These are phyloP conservation scores for Clanis bilineata DNA, from an alignment of 2,888 invertebrate genomes.

Conservation along the genomic window DNA sequence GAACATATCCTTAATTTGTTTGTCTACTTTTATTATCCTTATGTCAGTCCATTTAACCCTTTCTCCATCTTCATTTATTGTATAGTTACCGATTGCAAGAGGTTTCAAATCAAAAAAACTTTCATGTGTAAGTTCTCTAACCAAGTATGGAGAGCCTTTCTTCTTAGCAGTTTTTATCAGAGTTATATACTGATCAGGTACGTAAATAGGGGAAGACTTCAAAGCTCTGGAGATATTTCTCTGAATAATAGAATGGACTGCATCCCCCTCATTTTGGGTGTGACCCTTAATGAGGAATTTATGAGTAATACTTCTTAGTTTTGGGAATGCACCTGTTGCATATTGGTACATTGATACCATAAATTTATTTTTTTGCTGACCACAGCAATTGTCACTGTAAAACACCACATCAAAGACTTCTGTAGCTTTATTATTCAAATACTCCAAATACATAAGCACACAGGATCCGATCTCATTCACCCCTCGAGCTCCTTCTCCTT, in stretches of 20 bases:
- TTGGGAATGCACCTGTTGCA: constrained; percentile 22
- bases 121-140: constrained; percentile 16
- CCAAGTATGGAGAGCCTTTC: constrained; percentile 3
- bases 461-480: constrained; percentile 21
- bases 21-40: constrained; percentile 10
- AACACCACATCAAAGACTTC: neutral
- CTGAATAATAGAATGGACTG: constrained; percentile 28
- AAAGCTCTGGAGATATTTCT: constrained; percentile 22
- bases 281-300: constrained; percentile 34
- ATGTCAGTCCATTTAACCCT: constrained; percentile 15
- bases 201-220: constrained; percentile 22
- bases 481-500: constrained; percentile 12
- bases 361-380: neutral
- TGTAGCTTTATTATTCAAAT: neutral
- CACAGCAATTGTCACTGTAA: constrained; percentile 2
- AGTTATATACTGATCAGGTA: neutral
- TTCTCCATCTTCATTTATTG: neutral
- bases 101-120: constrained; percentile 14
- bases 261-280: constrained; percentile 33
- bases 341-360: constrained; percentile 26
- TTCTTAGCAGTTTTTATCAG: neutral
- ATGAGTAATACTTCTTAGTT: constrained; percentile 28
- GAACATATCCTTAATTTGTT: constrained; percentile 1
- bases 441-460: constrained; percentile 9
- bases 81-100: neutral